Evolutionary conservation across 2,797 vertebrate species (phyloP).

Genomic region (Premnoplex brunnescens): DNA sequence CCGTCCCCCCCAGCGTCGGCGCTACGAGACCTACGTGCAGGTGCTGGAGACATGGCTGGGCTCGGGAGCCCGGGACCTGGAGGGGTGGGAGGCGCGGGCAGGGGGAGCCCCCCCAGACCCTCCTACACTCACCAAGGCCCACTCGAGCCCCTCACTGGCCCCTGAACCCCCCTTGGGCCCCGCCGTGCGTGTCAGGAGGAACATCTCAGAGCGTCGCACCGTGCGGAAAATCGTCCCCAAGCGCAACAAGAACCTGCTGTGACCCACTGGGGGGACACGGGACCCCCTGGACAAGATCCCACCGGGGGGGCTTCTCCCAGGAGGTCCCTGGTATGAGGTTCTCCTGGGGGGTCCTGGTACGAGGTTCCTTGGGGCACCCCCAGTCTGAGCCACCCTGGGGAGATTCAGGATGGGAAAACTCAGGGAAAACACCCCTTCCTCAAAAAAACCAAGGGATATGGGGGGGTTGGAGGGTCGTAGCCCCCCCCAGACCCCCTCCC

Average conservation of each 20-base stretch:
- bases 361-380: neutral
- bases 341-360: neutral
- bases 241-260: constrained; percentile 80
- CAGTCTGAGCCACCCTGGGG: neutral
- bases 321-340: neutral
- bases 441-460: neutral
- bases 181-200: constrained; percentile 77
- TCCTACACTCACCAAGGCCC: constrained; percentile 80
- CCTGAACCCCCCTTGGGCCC: constrained; percentile 70
- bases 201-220: constrained; percentile 88
- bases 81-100: constrained; percentile 77
- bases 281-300: neutral
- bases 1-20: constrained; percentile 8
- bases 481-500: neutral
- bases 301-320: neutral
- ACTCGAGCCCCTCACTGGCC: constrained; percentile 90
- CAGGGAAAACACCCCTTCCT: neutral
- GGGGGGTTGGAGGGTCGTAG: too few relatives aligned
- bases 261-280: neutral
- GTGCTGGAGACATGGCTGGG: constrained; percentile 79
- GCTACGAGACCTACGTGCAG: constrained; percentile 85
- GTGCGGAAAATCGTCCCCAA: constrained; percentile 84
- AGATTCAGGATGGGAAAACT: neutral
- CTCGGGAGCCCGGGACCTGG: constrained; percentile 61
- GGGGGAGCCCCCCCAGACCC: neutral